Conservation (phyloP, 2,888 invertebrate species). For the Drosophila prostipennis region DNA sequence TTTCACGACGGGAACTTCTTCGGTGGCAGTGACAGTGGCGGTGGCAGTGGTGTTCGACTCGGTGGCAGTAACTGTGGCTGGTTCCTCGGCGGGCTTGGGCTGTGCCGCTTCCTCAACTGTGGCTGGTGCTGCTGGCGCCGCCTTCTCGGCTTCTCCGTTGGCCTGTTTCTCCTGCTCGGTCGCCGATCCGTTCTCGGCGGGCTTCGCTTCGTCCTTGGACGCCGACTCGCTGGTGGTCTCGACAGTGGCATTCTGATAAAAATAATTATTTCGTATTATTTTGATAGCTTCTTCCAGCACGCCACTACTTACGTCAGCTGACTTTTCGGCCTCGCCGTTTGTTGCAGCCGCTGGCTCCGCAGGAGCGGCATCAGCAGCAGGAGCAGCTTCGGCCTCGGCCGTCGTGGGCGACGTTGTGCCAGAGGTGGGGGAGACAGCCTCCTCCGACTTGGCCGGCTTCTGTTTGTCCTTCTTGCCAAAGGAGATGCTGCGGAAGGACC, state of each 20-base stretch:
- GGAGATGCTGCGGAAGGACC: slow-evolving; percentile 94
- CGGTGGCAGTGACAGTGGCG: slow-evolving; percentile 24
- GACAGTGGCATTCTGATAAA: slow-evolving; percentile 22
- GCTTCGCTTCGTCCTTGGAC: slow-evolving; percentile 55
- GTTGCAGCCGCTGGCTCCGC: slow-evolving; percentile 62
- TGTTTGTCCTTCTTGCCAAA: slow-evolving; percentile 95
- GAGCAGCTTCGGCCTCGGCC: slow-evolving; percentile 41
- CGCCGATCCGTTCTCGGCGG: slow-evolving; percentile 73
- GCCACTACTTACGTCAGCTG: slow-evolving; percentile 86
- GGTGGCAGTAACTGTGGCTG: slow-evolving; percentile 50
- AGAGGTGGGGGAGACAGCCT: slow-evolving; percentile 81
- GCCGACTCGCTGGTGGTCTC: slow-evolving; percentile 41
- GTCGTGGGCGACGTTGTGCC: slow-evolving; percentile 56
- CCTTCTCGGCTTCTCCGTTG: slow-evolving; percentile 67
- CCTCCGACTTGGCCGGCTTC: slow-evolving; percentile 90
- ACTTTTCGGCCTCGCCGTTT: slow-evolving; percentile 86
- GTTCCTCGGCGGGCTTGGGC: slow-evolving; percentile 53
- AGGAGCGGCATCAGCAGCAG: slow-evolving; percentile 19
- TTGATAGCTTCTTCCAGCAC: too few relatives aligned
- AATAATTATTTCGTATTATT: neutral
- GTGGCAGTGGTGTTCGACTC: slow-evolving; percentile 48
- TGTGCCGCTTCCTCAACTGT: slow-evolving; percentile 59
- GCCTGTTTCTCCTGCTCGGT: slow-evolving; percentile 64
- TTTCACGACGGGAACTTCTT: slow-evolving; percentile 52
- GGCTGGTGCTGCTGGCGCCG: slow-evolving; percentile 42